Evolutionary conservation across 2,113 vertebrate species (phyloP).

Genomic region (Pomatostomus ruficeps): DNA sequence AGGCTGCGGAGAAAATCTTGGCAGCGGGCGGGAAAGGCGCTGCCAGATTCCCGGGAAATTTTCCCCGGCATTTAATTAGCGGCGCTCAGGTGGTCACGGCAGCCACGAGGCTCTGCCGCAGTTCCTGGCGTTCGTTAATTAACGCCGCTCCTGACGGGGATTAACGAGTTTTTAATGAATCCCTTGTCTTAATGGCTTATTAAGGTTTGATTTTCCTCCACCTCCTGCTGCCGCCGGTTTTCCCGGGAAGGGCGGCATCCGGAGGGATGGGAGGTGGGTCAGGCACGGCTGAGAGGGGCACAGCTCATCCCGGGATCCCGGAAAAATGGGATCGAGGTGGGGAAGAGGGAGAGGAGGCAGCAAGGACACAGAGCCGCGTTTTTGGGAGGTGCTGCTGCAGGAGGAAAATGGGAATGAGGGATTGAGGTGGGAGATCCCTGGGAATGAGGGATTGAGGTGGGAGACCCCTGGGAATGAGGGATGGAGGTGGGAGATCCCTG

Average conservation of each 20-base stretch:
- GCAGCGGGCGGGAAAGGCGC: neutral
- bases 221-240: fast-evolving
- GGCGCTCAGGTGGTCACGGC: conserved; percentile 45
- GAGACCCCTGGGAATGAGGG: neutral
- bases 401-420: neutral
- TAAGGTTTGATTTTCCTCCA: neutral
- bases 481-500: fast-evolving
- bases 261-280: neutral
- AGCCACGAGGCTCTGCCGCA: neutral
- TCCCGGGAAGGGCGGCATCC: neutral
- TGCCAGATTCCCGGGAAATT: conserved; percentile 56
- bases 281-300: neutral
- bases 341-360: neutral
- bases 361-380: fast-evolving
- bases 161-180: conserved; percentile 58
- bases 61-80: conserved; percentile 63
- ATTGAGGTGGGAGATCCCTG: neutral
- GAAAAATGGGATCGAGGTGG: neutral
- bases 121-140: conserved; percentile 58
- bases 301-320: fast-evolving
- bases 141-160: conserved; percentile 51
- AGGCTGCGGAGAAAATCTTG: conserved; percentile 13
- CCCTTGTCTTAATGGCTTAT: conserved; percentile 38
- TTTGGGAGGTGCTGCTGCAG: neutral
- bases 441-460: neutral